Percentiles rank a stretch among this genome's conserved stretches.
Evolutionary conservation across 2,113 vertebrate species (phyloP).

Genomic region (Engraulis encrasicolus): DNA sequence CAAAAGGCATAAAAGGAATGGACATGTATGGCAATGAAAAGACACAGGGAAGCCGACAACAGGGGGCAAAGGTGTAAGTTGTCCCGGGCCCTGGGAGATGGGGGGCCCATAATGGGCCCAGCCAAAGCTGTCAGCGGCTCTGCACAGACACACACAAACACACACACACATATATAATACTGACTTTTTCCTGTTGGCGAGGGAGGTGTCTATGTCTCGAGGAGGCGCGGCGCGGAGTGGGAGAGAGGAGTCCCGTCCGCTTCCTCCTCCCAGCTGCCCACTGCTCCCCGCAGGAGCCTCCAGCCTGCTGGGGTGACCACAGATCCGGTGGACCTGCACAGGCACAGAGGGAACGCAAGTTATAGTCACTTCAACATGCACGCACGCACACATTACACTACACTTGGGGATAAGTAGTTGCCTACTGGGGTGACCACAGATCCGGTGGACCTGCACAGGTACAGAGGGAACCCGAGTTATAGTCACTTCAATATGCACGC

Average conservation of each 20-base stretch:
- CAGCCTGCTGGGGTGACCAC: slow-evolving; percentile 77
- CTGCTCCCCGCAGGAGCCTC: slow-evolving; percentile 61
- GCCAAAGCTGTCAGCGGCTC: no score
- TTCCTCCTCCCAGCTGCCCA: slow-evolving; percentile 66
- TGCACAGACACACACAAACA: not conserved
- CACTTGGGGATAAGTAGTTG: no score
- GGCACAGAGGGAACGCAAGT: slow-evolving; percentile 26
- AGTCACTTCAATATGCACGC: no score
- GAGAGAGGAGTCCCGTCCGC: slow-evolving; percentile 70
- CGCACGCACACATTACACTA: slow-evolving; percentile 22
- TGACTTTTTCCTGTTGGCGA: slow-evolving; percentile 83
- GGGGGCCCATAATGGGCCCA: no score
- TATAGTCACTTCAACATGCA: slow-evolving; percentile 28
- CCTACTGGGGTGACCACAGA: no score
- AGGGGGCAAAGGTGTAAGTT: not conserved
- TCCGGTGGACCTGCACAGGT: no score
- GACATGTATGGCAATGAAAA: not conserved
- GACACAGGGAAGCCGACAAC: not conserved
- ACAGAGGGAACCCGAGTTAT: no score
- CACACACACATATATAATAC: slow-evolving; percentile 34
- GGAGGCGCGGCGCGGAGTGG: slow-evolving; percentile 66
- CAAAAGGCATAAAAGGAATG: not conserved
- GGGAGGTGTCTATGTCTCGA: slow-evolving; percentile 69
- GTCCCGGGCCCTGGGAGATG: no score
- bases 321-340: slow-evolving; percentile 79